Evolutionary conservation across 2,113 vertebrate genomes (phyloP), one percentile per base, ranked within the genome.

Genomic region (Ptyas mucosa): DNA sequence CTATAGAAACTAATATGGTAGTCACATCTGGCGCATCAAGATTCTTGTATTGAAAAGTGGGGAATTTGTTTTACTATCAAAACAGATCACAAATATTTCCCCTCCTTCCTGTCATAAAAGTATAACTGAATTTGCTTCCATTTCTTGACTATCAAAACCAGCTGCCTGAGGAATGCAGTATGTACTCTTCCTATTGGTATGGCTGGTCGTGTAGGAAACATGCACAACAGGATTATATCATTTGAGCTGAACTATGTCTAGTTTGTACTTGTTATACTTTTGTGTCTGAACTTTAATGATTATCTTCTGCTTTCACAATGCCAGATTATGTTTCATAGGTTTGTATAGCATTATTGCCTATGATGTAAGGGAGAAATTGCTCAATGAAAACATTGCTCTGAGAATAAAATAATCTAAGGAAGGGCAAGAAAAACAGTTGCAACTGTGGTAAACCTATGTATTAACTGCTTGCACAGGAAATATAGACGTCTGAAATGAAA

Each of bases 381-480:
- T 88, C 57, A 69, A 29, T 92, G 51, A 54, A 26, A 61, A 53
- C n/a, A 11, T 87, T 64, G 34, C 55, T 64, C 46, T 85, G 75
- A 69, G 3, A 39, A 88, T 69, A 49, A 87, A 88, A 88, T 64
- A 87, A 64, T 86, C 24, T 51, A 21, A 88, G 46, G 57, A 87
- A 92, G 20, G 64, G 46, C 85, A 88, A 58, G 51, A 93, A 94
- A 95, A 94, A 94, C 95, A 75, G 89, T 92, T 86, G 61, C 58
- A 29, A 52, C 49, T 53, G 24, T 64, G 81, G 57, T 46, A 26
- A 87, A 12, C 15, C 43, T 87, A 93, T 1, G 93, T 93, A 61
- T 85, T 9, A 0, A 18, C 20, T 69, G 89, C 85, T 94, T 93
- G 58, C 91, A 57, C 95, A 96, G 95, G 96, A 97, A 97, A 64